Base-by-base conservation (phyloP, 2,113 vertebrate species). In the Murina feae region DNA sequence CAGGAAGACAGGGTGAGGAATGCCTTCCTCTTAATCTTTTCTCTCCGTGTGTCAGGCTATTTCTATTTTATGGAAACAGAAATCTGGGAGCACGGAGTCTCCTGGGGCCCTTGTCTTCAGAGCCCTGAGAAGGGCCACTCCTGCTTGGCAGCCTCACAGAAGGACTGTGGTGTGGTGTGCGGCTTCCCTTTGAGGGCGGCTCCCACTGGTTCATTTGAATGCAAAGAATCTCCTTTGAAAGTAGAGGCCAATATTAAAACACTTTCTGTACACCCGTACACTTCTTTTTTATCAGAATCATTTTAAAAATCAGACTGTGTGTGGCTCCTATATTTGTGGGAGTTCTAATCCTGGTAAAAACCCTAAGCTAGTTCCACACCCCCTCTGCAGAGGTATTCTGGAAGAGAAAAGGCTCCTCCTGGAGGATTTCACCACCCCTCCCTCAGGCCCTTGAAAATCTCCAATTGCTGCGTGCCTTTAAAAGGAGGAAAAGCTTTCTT, bases 171-270 rank as follows among this genome's bases (percentile, higher is more conserved):
- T 51, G n/a, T n/a, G n/a, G n/a, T n/a, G 5, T 42, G 65, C 1
- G 32, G 49, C n/a, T 81, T 86, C 72, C 30, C 74, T 86, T 68
- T 32, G 39, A 95, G 55, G 60, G 60, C 5, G 53, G 28, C 13
- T 68, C 37, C 80, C n/a, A 28, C 39, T 32, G 39, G 55, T 23
- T 90, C 9, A 74, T 69, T 1, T 79, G 68, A 93, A 74, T 55
- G 20, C 9, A 6, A 86, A 79, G 69, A 76, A 66, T 89, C 63
- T 86, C 53, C 69, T 86, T 47, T 35, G 66, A 71, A 83, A 95
- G 72, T 72, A 7, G 20, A 58, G 39, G n/a, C 63, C 74, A 39
- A 3, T 11, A 35, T 63, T 58, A 35, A 69, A 75, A 60, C 14
- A 53, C 21, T 69, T 90, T 69, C 72, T 95, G 66, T 58, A 32